Evolutionary conservation across 2,888 invertebrate genomes (phyloP).

Genomic region (Drosophila infuscata): DNA sequence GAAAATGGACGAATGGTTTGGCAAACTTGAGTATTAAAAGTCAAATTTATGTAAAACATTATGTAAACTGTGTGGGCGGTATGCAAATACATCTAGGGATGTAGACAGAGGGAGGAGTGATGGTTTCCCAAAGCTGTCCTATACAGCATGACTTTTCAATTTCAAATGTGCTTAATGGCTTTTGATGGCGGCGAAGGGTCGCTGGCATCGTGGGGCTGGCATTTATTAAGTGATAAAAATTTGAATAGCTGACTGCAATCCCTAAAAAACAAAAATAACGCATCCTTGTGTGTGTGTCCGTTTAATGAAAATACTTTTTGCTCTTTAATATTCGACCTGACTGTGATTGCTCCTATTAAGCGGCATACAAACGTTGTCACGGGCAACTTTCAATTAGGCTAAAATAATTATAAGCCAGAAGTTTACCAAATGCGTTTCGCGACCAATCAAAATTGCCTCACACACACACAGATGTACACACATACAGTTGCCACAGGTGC

Average conservation of each 20-base stretch:
- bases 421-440: slow-evolving; percentile 40
- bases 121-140: background rate
- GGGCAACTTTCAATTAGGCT: slow-evolving; percentile 63
- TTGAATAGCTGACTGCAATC: slow-evolving; percentile 44
- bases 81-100: slow-evolving; percentile 32
- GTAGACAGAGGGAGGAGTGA: background rate
- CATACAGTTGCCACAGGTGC: slow-evolving; percentile 20
- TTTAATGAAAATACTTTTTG: slow-evolving; percentile 31
- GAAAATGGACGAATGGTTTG: slow-evolving; percentile 29
- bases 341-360: background rate
- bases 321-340: slow-evolving; percentile 24
- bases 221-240: slow-evolving; percentile 47
- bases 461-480: background rate
- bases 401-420: slow-evolving; percentile 66
- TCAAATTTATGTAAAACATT: slow-evolving; percentile 77
- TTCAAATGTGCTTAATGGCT: slow-evolving; percentile 64
- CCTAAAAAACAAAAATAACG: background rate
- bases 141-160: slow-evolving; percentile 74
- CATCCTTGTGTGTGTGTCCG: slow-evolving; percentile 2
- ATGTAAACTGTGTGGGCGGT: slow-evolving; percentile 55
- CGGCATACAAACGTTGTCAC: slow-evolving; percentile 19
- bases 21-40: slow-evolving; percentile 69
- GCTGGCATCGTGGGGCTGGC: slow-evolving; percentile 2
- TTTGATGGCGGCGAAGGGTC: slow-evolving; percentile 41
- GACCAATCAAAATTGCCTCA: slow-evolving; percentile 48